Conservation (phyloP, 2,113 vertebrate species). For the Megatriorchis doriae region DNA sequence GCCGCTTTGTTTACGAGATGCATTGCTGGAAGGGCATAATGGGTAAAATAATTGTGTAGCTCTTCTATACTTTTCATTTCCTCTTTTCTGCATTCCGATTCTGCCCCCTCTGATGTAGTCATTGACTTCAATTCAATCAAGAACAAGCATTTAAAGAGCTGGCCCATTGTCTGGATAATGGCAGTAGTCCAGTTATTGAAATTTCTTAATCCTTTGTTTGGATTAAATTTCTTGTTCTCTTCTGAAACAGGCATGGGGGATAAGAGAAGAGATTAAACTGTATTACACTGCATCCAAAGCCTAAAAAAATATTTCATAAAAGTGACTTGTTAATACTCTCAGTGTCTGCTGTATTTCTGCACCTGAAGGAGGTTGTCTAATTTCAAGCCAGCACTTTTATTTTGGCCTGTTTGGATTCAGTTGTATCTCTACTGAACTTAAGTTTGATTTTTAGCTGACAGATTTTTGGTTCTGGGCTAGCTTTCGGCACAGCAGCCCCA, state of each 20-base stretch:
- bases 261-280: slow-evolving; percentile 27
- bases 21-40: not conserved
- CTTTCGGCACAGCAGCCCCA: not conserved
- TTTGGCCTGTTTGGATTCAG: not conserved
- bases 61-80: slow-evolving; percentile 29
- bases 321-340: not conserved
- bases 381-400: not conserved
- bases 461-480: not conserved
- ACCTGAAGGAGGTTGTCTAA: not conserved
- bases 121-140: slow-evolving; percentile 17
- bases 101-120: slow-evolving; percentile 11
- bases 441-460: slow-evolving; percentile 17
- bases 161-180: not conserved
- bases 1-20: not conserved
- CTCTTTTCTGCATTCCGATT: slow-evolving; percentile 20
- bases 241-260: slow-evolving; percentile 15
- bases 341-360: not conserved
- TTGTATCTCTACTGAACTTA: not conserved
- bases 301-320: slow-evolving; percentile 7
- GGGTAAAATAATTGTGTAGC: slow-evolving; percentile 24
- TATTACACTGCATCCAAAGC: not conserved
- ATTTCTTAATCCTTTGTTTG: slow-evolving; percentile 58
- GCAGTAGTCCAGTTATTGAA: slow-evolving; percentile 42
- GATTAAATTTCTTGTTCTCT: slow-evolving; percentile 51
- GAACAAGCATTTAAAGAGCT: slow-evolving; percentile 32